Evolutionary conservation across 2,888 invertebrate species (phyloP), one percentile per base, ranked within the genome.

Genomic region (Nemotelus pantherinus): DNA sequence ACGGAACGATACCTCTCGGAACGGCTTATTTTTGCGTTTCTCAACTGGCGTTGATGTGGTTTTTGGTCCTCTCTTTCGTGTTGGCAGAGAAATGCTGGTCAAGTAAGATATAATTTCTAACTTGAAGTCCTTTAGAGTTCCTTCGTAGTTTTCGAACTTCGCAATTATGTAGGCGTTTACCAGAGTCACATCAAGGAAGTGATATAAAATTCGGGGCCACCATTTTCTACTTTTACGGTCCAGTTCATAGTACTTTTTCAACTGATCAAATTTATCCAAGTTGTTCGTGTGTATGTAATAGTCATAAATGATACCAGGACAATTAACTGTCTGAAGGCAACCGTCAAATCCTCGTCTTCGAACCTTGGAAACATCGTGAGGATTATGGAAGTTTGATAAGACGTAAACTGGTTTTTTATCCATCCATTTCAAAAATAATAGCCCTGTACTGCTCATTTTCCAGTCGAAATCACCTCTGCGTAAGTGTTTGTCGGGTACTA

Each of bases 391-490:
- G 48, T 65, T 65, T 65, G 65, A 65, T 65, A 65, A 47, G 9
- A 65, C 65, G 7, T 7, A 9, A 48, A 68, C 53, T 25, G 68
- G 25, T 7, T 50, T 68, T n/a, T 68, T 70, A 55, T 70, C 10
- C 55, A 55, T 55, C 53, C 70, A 70, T 47, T 70, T 67, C 67
- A 67, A 67, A 67, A 39, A 67, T 9, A 63, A 57, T 39, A 47
- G 67, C 25, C 65, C 75, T 53, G 77, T 60, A 60, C 72, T 76
- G 67, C 78, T 78, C 39, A 76, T 76, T 57, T 74, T 64, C 57
- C 67, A 65, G 41, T 76, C 76, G 47, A 76, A 65, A 57, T 78
- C 76, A 55, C 77, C 79, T 67, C 79, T 58, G n/a, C 68, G 74
- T 67, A 75, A 63, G 60, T 53, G 50, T 70, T 70, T 78, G 48